Conservation (phyloP, 2,797 vertebrate species). For the Arremon aurantiirostris region DNA sequence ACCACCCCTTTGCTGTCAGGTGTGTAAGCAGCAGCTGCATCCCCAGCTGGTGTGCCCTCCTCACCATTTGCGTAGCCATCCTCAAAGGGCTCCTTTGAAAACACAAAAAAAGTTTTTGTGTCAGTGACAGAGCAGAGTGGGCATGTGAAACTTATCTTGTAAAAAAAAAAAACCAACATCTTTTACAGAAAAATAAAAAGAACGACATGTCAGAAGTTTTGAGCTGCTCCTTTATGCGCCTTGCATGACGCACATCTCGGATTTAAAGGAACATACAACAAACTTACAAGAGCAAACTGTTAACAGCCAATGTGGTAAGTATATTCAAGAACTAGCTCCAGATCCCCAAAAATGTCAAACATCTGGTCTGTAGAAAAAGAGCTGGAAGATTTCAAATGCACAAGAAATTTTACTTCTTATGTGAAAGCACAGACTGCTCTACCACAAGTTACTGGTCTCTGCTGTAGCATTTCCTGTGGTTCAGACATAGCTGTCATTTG, state of each 20-base stretch:
- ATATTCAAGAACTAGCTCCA: background rate
- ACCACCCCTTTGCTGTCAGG: conserved; percentile 91
- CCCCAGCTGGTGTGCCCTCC: conserved; percentile 90
- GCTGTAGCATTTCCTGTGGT: background rate
- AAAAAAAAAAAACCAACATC: background rate
- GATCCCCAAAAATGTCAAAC: background rate
- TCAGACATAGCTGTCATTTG: background rate
- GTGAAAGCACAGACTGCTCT: background rate
- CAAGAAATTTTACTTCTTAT: background rate
- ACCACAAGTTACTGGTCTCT: background rate
- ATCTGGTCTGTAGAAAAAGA: background rate
- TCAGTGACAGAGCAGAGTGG: background rate
- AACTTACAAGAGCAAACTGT: background rate
- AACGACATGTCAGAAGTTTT: background rate
- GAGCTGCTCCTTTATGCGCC: background rate
- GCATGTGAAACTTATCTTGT: rapidly evolving
- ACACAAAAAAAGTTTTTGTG: no score
- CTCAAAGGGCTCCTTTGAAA: conserved; percentile 90
- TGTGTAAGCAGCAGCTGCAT: conserved; percentile 85
- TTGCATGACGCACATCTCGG: rapidly evolving
- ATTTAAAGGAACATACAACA: background rate
- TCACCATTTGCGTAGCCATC: conserved; percentile 96
- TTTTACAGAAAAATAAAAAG: background rate
- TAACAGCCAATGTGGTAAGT: background rate
- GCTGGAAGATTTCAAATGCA: background rate